Evolutionary conservation across 2,797 vertebrate genomes (phyloP), one percentile per base, ranked within the genome.

Genomic region (Phataginus tricuspis): DNA sequence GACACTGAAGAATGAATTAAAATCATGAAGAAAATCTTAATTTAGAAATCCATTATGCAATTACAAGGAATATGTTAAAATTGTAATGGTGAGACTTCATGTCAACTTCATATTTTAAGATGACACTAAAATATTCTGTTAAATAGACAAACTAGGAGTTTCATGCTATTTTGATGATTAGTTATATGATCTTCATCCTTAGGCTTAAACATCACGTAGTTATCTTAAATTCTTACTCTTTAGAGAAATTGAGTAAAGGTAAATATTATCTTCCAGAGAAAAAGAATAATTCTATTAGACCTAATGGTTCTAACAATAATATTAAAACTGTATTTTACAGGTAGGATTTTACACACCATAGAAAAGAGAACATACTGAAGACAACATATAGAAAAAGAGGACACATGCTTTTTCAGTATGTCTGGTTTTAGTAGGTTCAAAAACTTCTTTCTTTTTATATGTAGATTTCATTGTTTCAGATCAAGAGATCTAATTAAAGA

Each of bases 401-500:
- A 72, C 66, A 16, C 31, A 9, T 83, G 79, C 29, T 77, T 90
- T 86, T 90, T 66, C 66, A 85, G 45, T 55, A 72, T 87, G 25
- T 59, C 53, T 75, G 23, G 27, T 55, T 84, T 88, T 82, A 74
- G 39, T 86, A 90, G 86, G 77, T 42, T 80, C 87, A 75, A 85
- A 45, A 90, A 51, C 13, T 37, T 93, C 71, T 66, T 63, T 83
- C 59, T 79, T 77, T 96, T 69, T 71, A 49, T 75, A 42, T 90
- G 59, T 85, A 42, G 55, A 31, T 59, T 61, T 78, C 64, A 92
- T 78, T 45, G 82, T 95, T 95, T 96, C 82, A 90, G 74, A 72
- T 87, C 57, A 91, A 93, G 88, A 95, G 64, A 45, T 82, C 72
- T 93, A 87, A 89, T 95, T 94, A 93, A 94, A 74, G 53, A 83